Evolutionary conservation across 2,888 invertebrate species (phyloP), one percentile per base, ranked within the genome.

Genomic region (Nomada fabriciana): DNA sequence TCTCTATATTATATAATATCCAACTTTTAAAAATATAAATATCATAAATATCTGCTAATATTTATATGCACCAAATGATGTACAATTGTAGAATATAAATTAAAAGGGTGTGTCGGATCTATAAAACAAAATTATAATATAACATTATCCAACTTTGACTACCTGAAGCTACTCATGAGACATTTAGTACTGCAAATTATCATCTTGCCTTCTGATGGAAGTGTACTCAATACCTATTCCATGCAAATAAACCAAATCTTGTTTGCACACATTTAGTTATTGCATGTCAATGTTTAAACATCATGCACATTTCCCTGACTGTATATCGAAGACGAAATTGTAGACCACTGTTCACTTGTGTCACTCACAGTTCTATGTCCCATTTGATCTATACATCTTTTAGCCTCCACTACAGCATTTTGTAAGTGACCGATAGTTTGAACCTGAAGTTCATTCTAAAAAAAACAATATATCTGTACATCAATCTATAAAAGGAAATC

Each of bases 221-320:
- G n/a, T 55, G 20, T 55, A 25, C 18, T n/a, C 20, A 53, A 47
- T 65, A 23, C 2, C 52, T 23, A 9, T 25, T 18, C 53, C 57
- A 61, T 64, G 42, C 11, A 59, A 63, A 68, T 57, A 67, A 81
- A 20, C 83, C 83, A 85, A 84, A 82, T 77, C 57, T 64, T 73
- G 88, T 60, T 59, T 61, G 23, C 29, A 69, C 42, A 65, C 47
- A 11, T n/a, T 71, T 61, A 61, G 67, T 23, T 60, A 76, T 50
- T 43, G 36, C 9, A 80, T 77, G 36, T 79, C 67, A 82, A 68
- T 18, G 52, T 82, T 92, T 90, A 94, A 90, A 94, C 91, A 88
- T 93, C 94, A 92, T 94, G 93, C 93, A 93, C 93, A 87, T 91
- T 92, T 77, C 90, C 89, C 85, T 91, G 91, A 89, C 86, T 91